Conservation (phyloP, 1,140 invertebrate genomes). For the Penaeus vannamei region DNA sequence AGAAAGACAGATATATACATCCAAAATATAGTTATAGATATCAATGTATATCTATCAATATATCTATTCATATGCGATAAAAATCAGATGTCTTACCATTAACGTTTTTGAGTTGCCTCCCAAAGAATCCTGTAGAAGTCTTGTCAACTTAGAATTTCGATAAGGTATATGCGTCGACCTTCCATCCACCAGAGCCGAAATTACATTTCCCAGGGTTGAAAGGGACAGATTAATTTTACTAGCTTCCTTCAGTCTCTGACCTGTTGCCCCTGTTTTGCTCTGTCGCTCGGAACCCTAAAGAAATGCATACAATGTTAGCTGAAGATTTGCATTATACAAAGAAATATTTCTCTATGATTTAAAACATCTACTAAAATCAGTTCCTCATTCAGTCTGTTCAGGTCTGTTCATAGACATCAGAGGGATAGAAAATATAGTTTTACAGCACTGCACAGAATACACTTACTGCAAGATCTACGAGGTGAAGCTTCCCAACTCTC, state of each 20-base stretch:
- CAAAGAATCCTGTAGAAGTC: slow-evolving; percentile 93
- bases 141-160: slow-evolving; percentile 93
- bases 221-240: slow-evolving; percentile 96
- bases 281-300: slow-evolving; percentile 86
- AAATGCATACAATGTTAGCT: not conserved
- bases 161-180: slow-evolving; percentile 96
- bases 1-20: no score
- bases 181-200: slow-evolving; percentile 93
- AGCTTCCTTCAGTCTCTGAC: slow-evolving; percentile 91
- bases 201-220: slow-evolving; percentile 94
- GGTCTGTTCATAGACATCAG: no score
- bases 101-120: slow-evolving; percentile 98
- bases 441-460: slow-evolving; percentile 52
- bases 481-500: slow-evolving; percentile 84
- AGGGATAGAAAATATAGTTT: slow-evolving; percentile 3
- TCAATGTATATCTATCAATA: no score
- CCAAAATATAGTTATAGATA: no score
- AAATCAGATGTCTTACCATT: slow-evolving; percentile 79
- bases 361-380: no score
- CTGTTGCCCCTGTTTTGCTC: slow-evolving; percentile 92
- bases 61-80: not conserved
- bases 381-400: no score
- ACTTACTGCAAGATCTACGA: slow-evolving; percentile 87
- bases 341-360: not conserved
- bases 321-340: not conserved